These are phyloP conservation scores for Centroberyx gerrardi DNA, from an alignment of 2,797 vertebrate species.

Conservation along the genomic window DNA sequence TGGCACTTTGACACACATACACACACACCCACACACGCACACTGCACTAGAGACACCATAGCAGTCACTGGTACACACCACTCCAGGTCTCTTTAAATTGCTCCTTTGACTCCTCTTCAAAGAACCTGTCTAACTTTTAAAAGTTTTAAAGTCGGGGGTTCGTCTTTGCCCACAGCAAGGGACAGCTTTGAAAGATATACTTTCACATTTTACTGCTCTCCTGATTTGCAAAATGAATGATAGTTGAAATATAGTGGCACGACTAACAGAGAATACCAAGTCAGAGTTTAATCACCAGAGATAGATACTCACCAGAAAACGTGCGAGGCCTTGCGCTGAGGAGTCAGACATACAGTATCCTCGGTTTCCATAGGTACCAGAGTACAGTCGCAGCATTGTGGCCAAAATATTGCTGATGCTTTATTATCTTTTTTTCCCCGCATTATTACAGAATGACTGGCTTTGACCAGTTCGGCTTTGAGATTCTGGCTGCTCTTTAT, in stretches of 20 bases:
- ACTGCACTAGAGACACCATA: constrained; percentile 53
- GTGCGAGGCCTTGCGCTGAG: constrained; percentile 48
- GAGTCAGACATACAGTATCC: constrained; percentile 3
- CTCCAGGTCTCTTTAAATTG: constrained; percentile 85
- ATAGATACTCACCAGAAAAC: constrained; percentile 58
- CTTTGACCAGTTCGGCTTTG: constrained; percentile 44
- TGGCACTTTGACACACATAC: constrained; percentile 64
- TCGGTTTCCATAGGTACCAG: constrained; percentile 12
- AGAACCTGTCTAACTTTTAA: constrained; percentile 79
- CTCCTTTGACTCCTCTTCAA: constrained; percentile 85
- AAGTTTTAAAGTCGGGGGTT: constrained; percentile 77
- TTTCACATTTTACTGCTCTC: constrained; percentile 74
- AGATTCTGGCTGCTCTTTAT: constrained; percentile 41
- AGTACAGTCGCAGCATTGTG: constrained; percentile 6
- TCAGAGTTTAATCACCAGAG: constrained; percentile 79
- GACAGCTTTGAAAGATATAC: constrained; percentile 83
- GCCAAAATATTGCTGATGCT: constrained; percentile 28
- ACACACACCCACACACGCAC: constrained; percentile 41
- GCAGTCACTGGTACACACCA: constrained; percentile 72
- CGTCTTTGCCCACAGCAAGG: constrained; percentile 85
- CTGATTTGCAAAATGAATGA: constrained; percentile 77
- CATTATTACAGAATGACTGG: constrained; percentile 38
- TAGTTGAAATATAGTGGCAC: constrained; percentile 75
- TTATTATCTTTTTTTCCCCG: constrained; percentile 34
- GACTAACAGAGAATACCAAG: constrained; percentile 80